These are phyloP conservation scores for Camptogramma bilineatum DNA, from an alignment of 2,888 invertebrate genomes.

Conservation along the genomic window DNA sequence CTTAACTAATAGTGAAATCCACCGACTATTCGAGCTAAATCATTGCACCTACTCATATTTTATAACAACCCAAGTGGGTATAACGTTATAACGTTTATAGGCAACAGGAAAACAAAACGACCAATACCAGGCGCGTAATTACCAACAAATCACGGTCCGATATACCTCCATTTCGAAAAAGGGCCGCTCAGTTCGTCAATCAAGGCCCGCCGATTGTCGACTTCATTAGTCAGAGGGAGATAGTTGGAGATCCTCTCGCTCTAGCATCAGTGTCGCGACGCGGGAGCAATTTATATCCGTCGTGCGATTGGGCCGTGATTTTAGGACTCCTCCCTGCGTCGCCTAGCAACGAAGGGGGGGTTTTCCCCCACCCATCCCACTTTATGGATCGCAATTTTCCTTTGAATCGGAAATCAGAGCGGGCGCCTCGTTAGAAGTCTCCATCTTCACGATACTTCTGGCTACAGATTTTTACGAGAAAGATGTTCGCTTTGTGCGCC, in stretches of 20 bases:
- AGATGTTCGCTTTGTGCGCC: slow-evolving; percentile 61
- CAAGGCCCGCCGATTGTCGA: slow-evolving; percentile 77
- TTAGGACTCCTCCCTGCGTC: slow-evolving; percentile 87
- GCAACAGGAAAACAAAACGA: slow-evolving; percentile 51
- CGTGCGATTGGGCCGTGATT: slow-evolving; percentile 86
- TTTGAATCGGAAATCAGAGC: slow-evolving; percentile 87
- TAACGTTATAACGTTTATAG: slow-evolving; percentile 32
- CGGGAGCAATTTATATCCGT: slow-evolving; percentile 86
- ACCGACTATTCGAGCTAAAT: neutral
- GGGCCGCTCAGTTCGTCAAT: slow-evolving; percentile 79
- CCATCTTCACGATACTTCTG: slow-evolving; percentile 77
- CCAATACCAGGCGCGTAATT: slow-evolving; percentile 62
- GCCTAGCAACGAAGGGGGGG: slow-evolving; percentile 85
- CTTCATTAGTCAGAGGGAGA: slow-evolving; percentile 81
- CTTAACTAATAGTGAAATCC: neutral
- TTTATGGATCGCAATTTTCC: slow-evolving; percentile 86
- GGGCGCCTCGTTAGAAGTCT: slow-evolving; percentile 78
- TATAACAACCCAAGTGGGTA: slow-evolving; percentile 27
- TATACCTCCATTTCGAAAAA: slow-evolving; percentile 71
- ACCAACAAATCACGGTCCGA: slow-evolving; percentile 75
- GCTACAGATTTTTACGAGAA: slow-evolving; percentile 81
- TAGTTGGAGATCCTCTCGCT: slow-evolving; percentile 58
- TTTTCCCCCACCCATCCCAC: slow-evolving; percentile 64
- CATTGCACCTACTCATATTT: neutral
- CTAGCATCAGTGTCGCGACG: slow-evolving; percentile 76